Evolutionary conservation across 2,888 invertebrate species (phyloP).

Genomic region (Orthosia incerta): DNA sequence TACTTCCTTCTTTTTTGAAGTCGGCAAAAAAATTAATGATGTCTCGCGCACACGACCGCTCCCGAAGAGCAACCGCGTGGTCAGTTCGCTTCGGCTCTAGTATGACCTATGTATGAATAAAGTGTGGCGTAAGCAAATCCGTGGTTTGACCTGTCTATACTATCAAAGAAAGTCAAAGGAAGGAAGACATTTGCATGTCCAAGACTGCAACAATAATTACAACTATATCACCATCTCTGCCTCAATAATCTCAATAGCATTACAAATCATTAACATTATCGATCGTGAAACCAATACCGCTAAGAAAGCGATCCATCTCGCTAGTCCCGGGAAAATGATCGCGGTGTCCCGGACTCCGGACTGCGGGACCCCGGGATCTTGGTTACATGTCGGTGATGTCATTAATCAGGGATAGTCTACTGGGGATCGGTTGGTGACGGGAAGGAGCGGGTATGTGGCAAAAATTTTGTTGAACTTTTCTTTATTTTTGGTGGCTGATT

Average conservation of each 20-base stretch:
- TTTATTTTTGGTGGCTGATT: too few relatives aligned
- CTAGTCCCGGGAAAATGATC: constrained; percentile 62
- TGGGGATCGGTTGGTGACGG: constrained; percentile 49
- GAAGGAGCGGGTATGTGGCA: constrained; percentile 44
- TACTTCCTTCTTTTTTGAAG: too few relatives aligned
- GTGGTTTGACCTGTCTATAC: too few relatives aligned
- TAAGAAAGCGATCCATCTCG: constrained; percentile 61
- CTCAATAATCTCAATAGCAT: constrained; percentile 3
- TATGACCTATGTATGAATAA: too few relatives aligned
- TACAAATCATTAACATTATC: constrained; percentile 42
- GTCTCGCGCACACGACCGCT: too few relatives aligned
- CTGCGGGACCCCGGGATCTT: constrained; percentile 19
- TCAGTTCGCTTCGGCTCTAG: too few relatives aligned
- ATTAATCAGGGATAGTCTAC: constrained; percentile 64
- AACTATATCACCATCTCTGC: not conserved
- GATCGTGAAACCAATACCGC: constrained; percentile 47
- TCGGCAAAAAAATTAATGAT: too few relatives aligned
- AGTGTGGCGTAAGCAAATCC: too few relatives aligned
- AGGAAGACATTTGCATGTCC: not conserved
- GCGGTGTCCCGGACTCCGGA: constrained; percentile 36
- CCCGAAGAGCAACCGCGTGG: too few relatives aligned
- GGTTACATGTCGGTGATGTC: constrained; percentile 61
- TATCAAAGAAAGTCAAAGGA: too few relatives aligned
- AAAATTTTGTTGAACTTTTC: not conserved
- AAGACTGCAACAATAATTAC: too few relatives aligned